Conservation (phyloP, 2,888 invertebrate species). For the Habrosyne pyritoides region DNA sequence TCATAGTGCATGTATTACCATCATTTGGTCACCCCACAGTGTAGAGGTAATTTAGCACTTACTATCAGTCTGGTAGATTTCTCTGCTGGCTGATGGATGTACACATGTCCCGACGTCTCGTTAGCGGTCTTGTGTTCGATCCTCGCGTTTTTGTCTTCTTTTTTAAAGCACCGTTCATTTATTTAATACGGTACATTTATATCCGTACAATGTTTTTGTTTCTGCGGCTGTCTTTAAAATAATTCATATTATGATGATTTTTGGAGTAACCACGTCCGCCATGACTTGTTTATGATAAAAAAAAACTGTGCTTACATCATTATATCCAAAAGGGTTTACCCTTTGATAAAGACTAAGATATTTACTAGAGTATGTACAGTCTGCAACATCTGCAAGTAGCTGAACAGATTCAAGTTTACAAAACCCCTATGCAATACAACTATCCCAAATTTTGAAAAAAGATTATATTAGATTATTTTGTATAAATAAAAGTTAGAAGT, state of each 20-base stretch:
- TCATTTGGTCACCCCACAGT: slow-evolving; percentile 40
- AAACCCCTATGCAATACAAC: too few species aligned
- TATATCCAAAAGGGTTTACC: background rate
- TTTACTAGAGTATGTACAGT: background rate
- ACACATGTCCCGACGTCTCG: slow-evolving; percentile 45
- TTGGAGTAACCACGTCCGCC: background rate
- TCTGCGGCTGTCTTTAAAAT: background rate
- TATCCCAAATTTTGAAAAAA: too few species aligned
- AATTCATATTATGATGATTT: background rate
- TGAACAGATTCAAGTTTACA: too few species aligned
- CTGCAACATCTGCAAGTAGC: too few species aligned
- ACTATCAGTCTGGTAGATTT: slow-evolving; percentile 51
- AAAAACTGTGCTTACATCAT: background rate
- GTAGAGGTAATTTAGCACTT: slow-evolving; percentile 62
- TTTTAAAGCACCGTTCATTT: slow-evolving; percentile 21
- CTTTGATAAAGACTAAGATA: slow-evolving; percentile 26
- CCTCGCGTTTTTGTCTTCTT: slow-evolving; percentile 19
- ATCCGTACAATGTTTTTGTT: background rate
- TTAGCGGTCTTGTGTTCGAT: slow-evolving; percentile 45
- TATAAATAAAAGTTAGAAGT: too few species aligned
- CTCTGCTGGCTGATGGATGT: slow-evolving; percentile 49
- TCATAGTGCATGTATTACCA: background rate
- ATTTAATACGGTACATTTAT: background rate
- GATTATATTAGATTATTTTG: too few species aligned
- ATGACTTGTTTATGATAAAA: background rate